Percentiles rank a stretch among this genome's conserved stretches.
Evolutionary conservation across 2,113 vertebrate genomes (phyloP).

Genomic region (Lethenteron camtschaticum): DNA sequence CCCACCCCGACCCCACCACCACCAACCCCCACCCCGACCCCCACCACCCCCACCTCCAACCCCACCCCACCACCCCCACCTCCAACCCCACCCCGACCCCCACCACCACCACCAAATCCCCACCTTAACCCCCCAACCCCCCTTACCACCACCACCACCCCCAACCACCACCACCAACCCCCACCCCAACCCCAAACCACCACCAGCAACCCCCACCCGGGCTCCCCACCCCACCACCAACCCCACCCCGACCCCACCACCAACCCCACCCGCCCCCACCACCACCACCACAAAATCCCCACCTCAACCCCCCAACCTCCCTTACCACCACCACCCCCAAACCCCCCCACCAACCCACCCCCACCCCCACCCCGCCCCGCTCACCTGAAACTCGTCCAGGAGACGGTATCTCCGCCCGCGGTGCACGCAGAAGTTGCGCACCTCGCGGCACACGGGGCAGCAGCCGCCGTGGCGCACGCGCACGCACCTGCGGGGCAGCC

Average conservation of each 20-base stretch:
- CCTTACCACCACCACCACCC: background rate
- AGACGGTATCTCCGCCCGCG: conserved; percentile 64
- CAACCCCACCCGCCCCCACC: too few species aligned
- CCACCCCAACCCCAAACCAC: background rate
- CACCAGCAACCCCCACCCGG: background rate
- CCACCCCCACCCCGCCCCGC: conserved; percentile 10
- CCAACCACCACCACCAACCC: background rate
- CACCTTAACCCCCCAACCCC: background rate
- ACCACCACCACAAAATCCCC: background rate
- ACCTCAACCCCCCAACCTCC: too few species aligned
- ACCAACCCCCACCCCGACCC: background rate
- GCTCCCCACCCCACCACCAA: background rate
- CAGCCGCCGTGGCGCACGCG: conserved; percentile 86
- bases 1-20: background rate
- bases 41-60: background rate
- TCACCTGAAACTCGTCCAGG: conserved; percentile 92
- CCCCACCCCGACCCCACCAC: background rate
- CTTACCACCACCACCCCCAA: background rate
- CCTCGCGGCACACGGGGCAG: conserved; percentile 85
- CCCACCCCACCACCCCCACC: too few species aligned
- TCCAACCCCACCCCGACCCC: background rate
- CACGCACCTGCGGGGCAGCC: conserved; percentile 72
- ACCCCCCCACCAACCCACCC: background rate
- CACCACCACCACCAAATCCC: background rate
- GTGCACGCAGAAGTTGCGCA: conserved; percentile 85